Evolutionary conservation across 2,888 invertebrate species (phyloP).

Genomic region (Acleris laterana): DNA sequence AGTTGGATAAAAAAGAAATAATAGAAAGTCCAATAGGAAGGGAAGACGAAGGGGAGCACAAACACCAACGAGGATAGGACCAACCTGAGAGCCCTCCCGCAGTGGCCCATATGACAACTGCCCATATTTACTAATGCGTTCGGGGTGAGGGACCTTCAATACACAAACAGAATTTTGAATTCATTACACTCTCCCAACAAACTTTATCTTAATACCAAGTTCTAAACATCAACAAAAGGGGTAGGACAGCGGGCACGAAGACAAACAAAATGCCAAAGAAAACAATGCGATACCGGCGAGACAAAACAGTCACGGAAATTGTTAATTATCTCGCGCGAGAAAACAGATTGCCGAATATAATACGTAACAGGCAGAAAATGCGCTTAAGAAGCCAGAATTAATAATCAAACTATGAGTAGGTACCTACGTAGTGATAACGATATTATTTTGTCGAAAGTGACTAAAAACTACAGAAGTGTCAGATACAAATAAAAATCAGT

Average conservation of each 20-base stretch:
- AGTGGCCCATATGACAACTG: slow-evolving; percentile 88
- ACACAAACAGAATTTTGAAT: slow-evolving; percentile 83
- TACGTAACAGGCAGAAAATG: slow-evolving; percentile 33
- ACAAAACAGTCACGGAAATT: slow-evolving; percentile 40
- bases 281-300: slow-evolving; percentile 51
- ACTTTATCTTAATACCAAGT: slow-evolving; percentile 56
- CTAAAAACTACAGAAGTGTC: slow-evolving; percentile 23
- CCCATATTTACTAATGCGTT: slow-evolving; percentile 85
- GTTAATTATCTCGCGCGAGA: slow-evolving; percentile 17
- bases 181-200: slow-evolving; percentile 58
- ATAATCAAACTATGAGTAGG: slow-evolving; percentile 1
- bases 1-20: slow-evolving; percentile 48
- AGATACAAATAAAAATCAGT: slow-evolving; percentile 14
- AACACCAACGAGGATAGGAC: slow-evolving; percentile 84
- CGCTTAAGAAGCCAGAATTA: slow-evolving; percentile 14
- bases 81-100: slow-evolving; percentile 88
- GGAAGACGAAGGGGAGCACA: slow-evolving; percentile 76
- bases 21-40: slow-evolving; percentile 58
- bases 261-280: slow-evolving; percentile 50
- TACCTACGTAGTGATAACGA: slow-evolving; percentile 4
- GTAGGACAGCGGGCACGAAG: slow-evolving; percentile 56
- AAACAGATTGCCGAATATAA: slow-evolving; percentile 14
- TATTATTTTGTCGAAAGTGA: slow-evolving; percentile 7
- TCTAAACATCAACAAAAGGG: slow-evolving; percentile 71
- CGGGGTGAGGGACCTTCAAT: slow-evolving; percentile 87